Percentiles rank a stretch among this genome's conserved stretches.
Evolutionary conservation across 2,888 invertebrate species (phyloP).

Genomic region (Macropis europaea): DNA sequence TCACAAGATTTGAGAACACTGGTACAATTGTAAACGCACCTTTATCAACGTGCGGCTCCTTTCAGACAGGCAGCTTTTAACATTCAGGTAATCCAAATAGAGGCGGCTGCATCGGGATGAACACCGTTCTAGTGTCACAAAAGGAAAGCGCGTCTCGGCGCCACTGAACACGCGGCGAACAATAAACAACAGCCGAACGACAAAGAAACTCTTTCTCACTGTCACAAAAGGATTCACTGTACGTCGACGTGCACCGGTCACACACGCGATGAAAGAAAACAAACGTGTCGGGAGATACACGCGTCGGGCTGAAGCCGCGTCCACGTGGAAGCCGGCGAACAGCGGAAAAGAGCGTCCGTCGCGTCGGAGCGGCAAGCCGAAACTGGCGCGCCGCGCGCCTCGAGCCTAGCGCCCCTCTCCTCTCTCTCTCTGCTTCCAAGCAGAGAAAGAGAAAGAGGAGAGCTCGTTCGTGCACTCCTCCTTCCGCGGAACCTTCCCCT

Average conservation of each 20-base stretch:
- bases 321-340: conserved; percentile 67
- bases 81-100: conserved; percentile 62
- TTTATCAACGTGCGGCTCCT: conserved; percentile 4
- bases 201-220: conserved; percentile 6
- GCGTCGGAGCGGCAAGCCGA: conserved; percentile 74
- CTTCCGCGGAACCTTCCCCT: conserved; percentile 31
- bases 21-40: conserved; percentile 15
- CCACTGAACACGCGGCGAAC: conserved; percentile 41
- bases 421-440: conserved; percentile 21
- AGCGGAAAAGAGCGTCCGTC: conserved; percentile 60
- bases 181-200: background rate
- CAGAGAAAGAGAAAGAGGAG: no score
- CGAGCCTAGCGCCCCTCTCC: conserved; percentile 66
- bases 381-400: conserved; percentile 73
- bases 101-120: background rate
- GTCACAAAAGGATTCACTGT: conserved; percentile 25
- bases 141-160: conserved; percentile 12
- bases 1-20: background rate
- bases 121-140: conserved; percentile 41
- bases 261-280: conserved; percentile 38
- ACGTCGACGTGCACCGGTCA: conserved; percentile 9
- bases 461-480: conserved; percentile 16
- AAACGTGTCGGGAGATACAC: conserved; percentile 24
- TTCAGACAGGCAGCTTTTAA: background rate
- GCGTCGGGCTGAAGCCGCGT: conserved; percentile 35